Percentiles rank a stretch among this genome's conserved stretches.
Conservation (phyloP, 2,113 vertebrate genomes). For the Phocoena phocoena region DNA sequence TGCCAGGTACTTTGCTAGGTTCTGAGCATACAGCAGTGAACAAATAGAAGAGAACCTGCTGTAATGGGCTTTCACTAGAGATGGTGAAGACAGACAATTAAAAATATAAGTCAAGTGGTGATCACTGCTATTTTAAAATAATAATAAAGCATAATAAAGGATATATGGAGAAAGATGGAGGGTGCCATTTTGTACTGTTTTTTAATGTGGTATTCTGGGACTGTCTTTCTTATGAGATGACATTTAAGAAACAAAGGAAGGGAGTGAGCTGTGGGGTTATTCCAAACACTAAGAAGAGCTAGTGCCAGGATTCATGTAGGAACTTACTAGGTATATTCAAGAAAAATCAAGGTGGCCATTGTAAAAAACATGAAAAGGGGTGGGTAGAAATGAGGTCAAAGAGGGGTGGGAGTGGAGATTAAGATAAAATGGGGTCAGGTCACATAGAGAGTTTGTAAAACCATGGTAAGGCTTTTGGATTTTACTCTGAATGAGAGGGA, state of each 20-base stretch:
- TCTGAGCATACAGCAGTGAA: not conserved
- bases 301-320: not conserved
- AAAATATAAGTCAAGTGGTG: not conserved
- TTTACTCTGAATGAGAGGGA: conserved; percentile 26
- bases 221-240: not conserved
- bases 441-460: not conserved
- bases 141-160: not conserved
- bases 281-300: not conserved
- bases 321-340: not conserved
- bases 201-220: not conserved
- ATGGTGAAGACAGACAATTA: not conserved
- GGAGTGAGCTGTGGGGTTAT: not conserved
- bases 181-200: not conserved
- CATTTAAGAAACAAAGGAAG: conserved; percentile 19
- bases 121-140: not conserved
- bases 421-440: not conserved
- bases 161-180: not conserved
- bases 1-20: not conserved
- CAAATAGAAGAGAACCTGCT: not conserved
- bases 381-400: not conserved
- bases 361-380: not conserved
- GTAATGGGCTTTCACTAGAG: not conserved
- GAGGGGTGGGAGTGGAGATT: not conserved
- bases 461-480: not conserved
- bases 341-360: not conserved